Evolutionary conservation across 2,113 vertebrate genomes (phyloP).

Genomic region (Neolamprologus brichardi): DNA sequence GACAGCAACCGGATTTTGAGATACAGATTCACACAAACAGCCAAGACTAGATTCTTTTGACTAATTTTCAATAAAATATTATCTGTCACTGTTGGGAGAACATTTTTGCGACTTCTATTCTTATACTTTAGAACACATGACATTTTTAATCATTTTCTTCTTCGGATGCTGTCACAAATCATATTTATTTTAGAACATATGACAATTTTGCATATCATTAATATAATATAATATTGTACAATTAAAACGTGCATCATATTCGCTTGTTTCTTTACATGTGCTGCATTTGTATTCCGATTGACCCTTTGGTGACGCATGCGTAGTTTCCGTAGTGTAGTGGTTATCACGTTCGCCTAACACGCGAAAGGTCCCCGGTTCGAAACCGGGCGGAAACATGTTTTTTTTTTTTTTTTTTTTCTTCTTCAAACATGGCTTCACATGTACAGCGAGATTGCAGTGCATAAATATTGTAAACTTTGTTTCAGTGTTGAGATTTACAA

Average conservation of each 20-base stretch:
- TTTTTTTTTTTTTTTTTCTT: accelerated
- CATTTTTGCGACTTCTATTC: not conserved
- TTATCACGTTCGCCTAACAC: slow-evolving; percentile 93
- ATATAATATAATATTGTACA: not conserved
- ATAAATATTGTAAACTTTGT: not conserved
- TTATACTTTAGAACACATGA: not conserved
- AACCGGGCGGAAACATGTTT: not conserved
- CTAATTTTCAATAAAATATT: not conserved
- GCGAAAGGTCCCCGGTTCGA: slow-evolving; percentile 89
- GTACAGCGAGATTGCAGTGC: not conserved
- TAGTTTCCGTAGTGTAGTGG: slow-evolving; percentile 90
- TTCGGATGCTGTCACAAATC: not conserved
- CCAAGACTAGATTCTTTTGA: not conserved
- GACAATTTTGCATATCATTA: not conserved
- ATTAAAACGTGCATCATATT: not conserved
- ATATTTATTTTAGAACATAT: not conserved
- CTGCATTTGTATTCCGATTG: not conserved
- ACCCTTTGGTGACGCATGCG: accelerated
- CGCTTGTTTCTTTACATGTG: accelerated
- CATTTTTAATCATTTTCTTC: not conserved
- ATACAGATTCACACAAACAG: not conserved
- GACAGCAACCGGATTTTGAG: not conserved
- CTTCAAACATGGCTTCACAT: not conserved
- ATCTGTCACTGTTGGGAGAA: not conserved
- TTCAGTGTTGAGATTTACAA: not conserved